Evolutionary conservation across 1,140 invertebrate genomes (phyloP).

Genomic region (Leptestheria dahalacensis): DNA sequence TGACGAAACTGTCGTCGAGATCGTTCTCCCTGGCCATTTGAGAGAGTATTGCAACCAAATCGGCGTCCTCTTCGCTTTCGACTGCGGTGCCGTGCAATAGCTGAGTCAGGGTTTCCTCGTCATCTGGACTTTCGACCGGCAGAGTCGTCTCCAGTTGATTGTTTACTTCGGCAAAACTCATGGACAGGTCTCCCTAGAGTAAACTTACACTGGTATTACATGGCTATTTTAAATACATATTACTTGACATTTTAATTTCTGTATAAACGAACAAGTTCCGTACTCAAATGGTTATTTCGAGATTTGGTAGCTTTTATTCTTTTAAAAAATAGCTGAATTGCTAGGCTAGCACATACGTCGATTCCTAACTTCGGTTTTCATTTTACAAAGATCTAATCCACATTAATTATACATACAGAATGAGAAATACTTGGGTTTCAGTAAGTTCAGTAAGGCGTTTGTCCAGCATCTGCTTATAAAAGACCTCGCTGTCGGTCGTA

Average conservation of each 20-base stretch:
- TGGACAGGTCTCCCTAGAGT: conserved; percentile 1
- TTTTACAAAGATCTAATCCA: too few relatives aligned
- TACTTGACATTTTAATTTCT: neutral
- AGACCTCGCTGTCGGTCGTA: conserved; percentile 27
- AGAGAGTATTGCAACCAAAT: neutral
- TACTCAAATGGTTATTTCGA: too few relatives aligned
- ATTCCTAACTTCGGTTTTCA: too few relatives aligned
- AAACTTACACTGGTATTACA: neutral
- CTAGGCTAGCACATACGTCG: too few relatives aligned
- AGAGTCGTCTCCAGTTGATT: conserved; percentile 8
- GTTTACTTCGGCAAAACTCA: conserved; percentile 11
- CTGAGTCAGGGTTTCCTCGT: neutral
- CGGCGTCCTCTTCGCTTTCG: conserved; percentile 31
- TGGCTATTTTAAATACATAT: neutral
- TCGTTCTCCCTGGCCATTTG: conserved; percentile 2
- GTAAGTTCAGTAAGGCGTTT: neutral
- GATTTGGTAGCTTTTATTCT: too few relatives aligned
- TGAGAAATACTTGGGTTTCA: neutral
- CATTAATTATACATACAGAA: too few relatives aligned
- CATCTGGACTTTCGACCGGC: conserved; percentile 9
- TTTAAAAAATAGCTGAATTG: too few relatives aligned
- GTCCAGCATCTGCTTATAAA: conserved; percentile 26
- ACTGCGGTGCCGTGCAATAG: neutral
- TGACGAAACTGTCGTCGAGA: neutral
- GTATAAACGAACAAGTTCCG: too few relatives aligned